A percentile compares a stretch with the other conserved stretches of the same genome.
Conservation (phyloP, 2,888 invertebrate species). For the Pachliopta kotzebuea region DNA sequence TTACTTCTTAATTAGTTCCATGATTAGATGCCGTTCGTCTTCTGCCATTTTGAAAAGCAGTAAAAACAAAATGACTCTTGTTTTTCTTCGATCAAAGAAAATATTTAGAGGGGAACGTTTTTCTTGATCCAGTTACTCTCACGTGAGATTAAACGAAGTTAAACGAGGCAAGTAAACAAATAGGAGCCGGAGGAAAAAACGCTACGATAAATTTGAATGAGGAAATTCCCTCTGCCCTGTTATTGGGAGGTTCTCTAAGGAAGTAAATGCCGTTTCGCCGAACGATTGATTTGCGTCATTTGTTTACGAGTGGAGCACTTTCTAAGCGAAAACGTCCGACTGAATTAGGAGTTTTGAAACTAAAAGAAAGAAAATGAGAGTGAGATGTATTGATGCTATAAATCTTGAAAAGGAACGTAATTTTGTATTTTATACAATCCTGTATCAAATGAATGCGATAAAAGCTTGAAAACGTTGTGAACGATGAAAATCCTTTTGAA, state of each 20-base stretch:
- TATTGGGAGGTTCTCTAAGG: constrained; percentile 26
- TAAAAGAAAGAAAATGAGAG: constrained; percentile 13
- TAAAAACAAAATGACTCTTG: constrained; percentile 27
- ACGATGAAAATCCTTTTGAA: no score
- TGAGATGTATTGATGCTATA: constrained; percentile 15
- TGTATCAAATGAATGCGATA: constrained; percentile 2
- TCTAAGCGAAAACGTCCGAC: constrained; percentile 16
- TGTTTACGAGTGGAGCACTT: constrained; percentile 21
- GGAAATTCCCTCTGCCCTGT: constrained; percentile 22
- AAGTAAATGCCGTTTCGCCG: constrained; percentile 23
- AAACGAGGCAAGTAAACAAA: constrained; percentile 29
- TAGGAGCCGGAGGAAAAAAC: constrained; percentile 26
- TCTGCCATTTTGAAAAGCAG: constrained; percentile 22
- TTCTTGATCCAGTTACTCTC: constrained; percentile 26
- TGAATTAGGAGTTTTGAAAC: constrained; percentile 25
- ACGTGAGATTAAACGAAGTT: constrained; percentile 30
- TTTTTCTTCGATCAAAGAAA: constrained; percentile 21
- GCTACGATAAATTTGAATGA: constrained; percentile 29
- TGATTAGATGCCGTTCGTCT: constrained; percentile 15
- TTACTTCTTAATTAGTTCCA: constrained; percentile 28
- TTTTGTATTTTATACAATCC: constrained; percentile 1
- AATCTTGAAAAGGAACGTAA: constrained; percentile 11
- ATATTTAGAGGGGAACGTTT: constrained; percentile 27
- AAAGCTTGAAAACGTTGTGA: not conserved
- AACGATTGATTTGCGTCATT: constrained; percentile 28